phyloP scores from a whole-genome alignment of 2,888 invertebrate species.

The Drosophila trichaetosa region DNA sequence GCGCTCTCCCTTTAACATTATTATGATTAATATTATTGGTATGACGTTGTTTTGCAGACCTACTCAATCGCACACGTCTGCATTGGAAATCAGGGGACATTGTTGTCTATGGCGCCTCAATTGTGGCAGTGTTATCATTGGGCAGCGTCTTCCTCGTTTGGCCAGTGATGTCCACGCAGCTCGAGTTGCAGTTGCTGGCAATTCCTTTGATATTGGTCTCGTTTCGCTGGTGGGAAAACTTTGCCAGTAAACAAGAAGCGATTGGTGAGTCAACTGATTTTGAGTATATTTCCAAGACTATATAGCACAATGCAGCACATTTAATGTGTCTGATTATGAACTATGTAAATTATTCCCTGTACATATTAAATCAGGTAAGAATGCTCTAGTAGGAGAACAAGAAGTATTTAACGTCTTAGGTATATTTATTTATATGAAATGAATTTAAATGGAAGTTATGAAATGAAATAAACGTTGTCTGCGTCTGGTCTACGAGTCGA shows the following conservation, averaged over 20 bases:
- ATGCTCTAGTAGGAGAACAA: not conserved
- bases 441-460: not conserved
- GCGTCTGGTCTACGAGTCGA: not conserved
- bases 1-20: constrained; percentile 16
- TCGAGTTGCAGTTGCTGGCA: constrained; percentile 87
- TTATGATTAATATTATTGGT: constrained; percentile 11
- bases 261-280: constrained; percentile 66
- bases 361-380: not conserved
- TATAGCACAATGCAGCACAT: not conserved
- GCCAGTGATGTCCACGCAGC: constrained; percentile 87
- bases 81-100: constrained; percentile 72
- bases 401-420: not conserved
- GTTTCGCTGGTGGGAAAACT: constrained; percentile 94
- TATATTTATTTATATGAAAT: not conserved
- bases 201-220: constrained; percentile 89
- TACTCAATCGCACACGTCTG: constrained; percentile 72
- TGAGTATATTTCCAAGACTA: not conserved
- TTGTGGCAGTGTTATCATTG: constrained; percentile 88
- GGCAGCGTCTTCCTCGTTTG: constrained; percentile 89
- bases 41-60: constrained; percentile 60
- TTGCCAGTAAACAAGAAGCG: constrained; percentile 85
- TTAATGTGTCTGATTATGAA: not conserved
- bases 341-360: not conserved
- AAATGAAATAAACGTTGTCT: not conserved
- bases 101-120: constrained; percentile 61